Percentiles rank a stretch among this genome's conserved stretches.
Conservation (phyloP, 53 echinoderm and acorn worm genomes). For the Stichopus horrens region DNA sequence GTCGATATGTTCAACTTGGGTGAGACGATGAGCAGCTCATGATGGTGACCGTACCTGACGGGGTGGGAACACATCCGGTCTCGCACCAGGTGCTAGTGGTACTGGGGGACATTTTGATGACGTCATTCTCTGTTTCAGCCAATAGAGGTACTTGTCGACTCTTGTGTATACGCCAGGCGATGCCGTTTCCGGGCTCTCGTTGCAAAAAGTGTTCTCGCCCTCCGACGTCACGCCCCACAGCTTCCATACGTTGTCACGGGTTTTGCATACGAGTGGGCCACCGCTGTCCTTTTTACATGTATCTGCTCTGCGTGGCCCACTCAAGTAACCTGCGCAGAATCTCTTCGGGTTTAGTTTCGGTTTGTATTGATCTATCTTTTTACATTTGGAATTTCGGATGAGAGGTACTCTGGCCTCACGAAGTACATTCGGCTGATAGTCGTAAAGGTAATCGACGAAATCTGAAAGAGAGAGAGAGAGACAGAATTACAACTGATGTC, state of each 20-base stretch:
- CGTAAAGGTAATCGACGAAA: constrained; percentile 47
- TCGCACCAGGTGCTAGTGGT: neutral
- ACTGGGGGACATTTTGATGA: constrained; percentile 59
- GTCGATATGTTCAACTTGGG: neutral
- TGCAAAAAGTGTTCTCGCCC: constrained; percentile 80
- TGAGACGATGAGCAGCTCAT: neutral
- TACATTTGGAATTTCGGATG: constrained; percentile 63
- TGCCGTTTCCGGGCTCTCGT: constrained; percentile 55
- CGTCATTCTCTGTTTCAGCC: constrained; percentile 74
- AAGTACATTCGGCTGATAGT: constrained; percentile 56
- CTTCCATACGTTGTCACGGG: constrained; percentile 56
- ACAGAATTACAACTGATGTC: neutral
- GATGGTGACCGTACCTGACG: constrained; percentile 23
- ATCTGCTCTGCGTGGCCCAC: constrained; percentile 58
- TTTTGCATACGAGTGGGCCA: constrained; percentile 84
- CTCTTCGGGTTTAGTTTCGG: constrained; percentile 58
- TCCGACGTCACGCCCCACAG: constrained; percentile 91
- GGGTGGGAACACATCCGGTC: constrained; percentile 17
- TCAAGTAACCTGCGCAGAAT: constrained; percentile 79
- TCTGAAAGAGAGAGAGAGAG: constrained; percentile 40
- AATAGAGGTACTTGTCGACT: constrained; percentile 71
- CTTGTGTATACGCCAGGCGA: constrained; percentile 82
- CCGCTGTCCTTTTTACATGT: constrained; percentile 96
- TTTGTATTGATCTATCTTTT: constrained; percentile 62
- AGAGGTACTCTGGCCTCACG: constrained; percentile 80